A percentile compares a stretch with the other conserved stretches of the same genome.
phyloP scores from a whole-genome alignment of 2,113 vertebrate species.

The Hymenochirus boettgeri region DNA sequence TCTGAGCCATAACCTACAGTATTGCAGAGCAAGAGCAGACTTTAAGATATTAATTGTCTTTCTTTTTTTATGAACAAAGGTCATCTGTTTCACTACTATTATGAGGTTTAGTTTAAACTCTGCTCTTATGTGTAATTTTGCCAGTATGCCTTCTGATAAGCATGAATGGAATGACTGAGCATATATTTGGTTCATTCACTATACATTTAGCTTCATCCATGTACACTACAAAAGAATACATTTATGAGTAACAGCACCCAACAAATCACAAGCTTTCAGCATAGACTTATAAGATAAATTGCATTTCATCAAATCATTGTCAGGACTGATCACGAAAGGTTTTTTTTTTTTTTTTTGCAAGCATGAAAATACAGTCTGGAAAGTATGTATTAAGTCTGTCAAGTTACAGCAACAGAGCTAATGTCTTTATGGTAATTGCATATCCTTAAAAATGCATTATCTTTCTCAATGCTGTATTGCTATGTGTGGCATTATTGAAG shows the following conservation, averaged over 20 bases:
- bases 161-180: not conserved
- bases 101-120: not conserved
- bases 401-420: conserved; percentile 46
- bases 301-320: conserved; percentile 42
- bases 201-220: not conserved
- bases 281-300: conserved; percentile 44
- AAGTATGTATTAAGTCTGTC: conserved; percentile 47
- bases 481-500: conserved; percentile 47
- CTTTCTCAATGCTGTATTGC: conserved; percentile 52
- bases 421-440: conserved; percentile 58
- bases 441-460: conserved; percentile 66
- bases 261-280: conserved; percentile 27
- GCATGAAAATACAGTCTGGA: conserved; percentile 49
- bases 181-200: not conserved
- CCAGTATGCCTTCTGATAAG: conserved; percentile 5
- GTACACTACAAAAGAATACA: conserved; percentile 11
- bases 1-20: not conserved
- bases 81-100: conserved; percentile 27
- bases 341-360: conserved; percentile 42
- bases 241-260: conserved; percentile 35
- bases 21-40: conserved; percentile 4
- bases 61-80: conserved; percentile 8
- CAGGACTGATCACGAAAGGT: conserved; percentile 5
- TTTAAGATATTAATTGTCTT: conserved; percentile 23
- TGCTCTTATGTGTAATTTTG: conserved; percentile 8